A percentile compares a stretch with the other conserved stretches of the same genome.
These are phyloP conservation scores for Eretmocerus hayati DNA, from an alignment of 2,888 invertebrate species.

Conservation along the genomic window DNA sequence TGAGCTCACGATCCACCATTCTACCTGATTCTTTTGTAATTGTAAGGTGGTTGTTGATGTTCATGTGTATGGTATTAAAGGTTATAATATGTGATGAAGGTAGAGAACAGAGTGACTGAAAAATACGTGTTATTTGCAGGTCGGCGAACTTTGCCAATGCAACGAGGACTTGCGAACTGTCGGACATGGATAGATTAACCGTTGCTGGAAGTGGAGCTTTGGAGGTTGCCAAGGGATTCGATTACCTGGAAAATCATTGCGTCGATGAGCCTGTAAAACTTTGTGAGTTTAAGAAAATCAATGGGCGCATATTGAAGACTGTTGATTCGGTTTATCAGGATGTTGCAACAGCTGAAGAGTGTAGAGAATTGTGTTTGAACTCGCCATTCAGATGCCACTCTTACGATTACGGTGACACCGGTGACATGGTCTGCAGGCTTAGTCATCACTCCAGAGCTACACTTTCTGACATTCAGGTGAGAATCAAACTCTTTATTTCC, in stretches of 20 bases:
- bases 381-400: slow-evolving; percentile 85
- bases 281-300: slow-evolving; percentile 87
- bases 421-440: slow-evolving; percentile 86
- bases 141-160: slow-evolving; percentile 85
- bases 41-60: too few species aligned
- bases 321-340: slow-evolving; percentile 91
- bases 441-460: slow-evolving; percentile 88
- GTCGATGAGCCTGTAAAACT: slow-evolving; percentile 90
- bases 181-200: slow-evolving; percentile 87
- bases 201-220: slow-evolving; percentile 71
- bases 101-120: too few species aligned
- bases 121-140: too few species aligned
- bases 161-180: slow-evolving; percentile 78
- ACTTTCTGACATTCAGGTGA: slow-evolving; percentile 77
- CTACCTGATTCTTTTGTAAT: too few species aligned
- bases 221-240: slow-evolving; percentile 55
- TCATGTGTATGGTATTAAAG: too few species aligned
- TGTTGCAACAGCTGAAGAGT: slow-evolving; percentile 78
- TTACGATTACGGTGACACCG: slow-evolving; percentile 89
- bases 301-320: slow-evolving; percentile 83
- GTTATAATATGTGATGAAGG: too few species aligned
- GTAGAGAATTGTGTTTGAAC: slow-evolving; percentile 80
- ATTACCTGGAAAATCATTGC: slow-evolving; percentile 89
- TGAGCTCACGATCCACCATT: too few species aligned
- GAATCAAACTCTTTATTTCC: too few species aligned